phyloP scores from a whole-genome alignment of 2,797 vertebrate species.

The Poeciliopsis infans region DNA sequence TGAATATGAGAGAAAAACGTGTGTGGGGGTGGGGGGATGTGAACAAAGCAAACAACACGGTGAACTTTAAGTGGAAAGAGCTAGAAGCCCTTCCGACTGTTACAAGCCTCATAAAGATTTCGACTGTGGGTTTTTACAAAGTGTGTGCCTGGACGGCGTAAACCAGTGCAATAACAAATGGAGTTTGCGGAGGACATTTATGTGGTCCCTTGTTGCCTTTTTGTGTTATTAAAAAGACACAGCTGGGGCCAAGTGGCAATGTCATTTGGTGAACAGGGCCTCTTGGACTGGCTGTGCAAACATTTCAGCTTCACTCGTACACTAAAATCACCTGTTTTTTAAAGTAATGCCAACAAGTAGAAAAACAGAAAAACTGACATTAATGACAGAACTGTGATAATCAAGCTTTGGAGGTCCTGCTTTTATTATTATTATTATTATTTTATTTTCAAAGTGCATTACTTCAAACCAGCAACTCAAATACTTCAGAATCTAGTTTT shows the following conservation, averaged over 20 bases:
- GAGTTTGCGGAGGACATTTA: neutral
- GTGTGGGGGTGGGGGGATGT: neutral
- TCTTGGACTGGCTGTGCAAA: conserved; percentile 47
- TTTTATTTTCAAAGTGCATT: no score
- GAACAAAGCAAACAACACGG: neutral
- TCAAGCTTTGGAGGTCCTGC: neutral
- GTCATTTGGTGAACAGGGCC: conserved; percentile 37
- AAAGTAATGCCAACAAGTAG: conserved; percentile 6
- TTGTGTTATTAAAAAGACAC: conserved; percentile 28
- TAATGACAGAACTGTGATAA: neutral
- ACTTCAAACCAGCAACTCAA: no score
- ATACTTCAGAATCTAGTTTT: neutral
- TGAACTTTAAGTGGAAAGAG: neutral
- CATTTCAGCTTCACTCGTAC: conserved; percentile 22
- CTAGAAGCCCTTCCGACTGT: neutral
- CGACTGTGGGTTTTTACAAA: neutral
- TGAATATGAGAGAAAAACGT: neutral
- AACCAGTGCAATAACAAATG: neutral
- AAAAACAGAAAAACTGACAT: neutral
- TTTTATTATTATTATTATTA: no score
- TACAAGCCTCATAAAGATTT: neutral
- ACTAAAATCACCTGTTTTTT: conserved; percentile 15
- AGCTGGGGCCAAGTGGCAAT: conserved; percentile 33
- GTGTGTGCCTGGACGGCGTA: neutral
- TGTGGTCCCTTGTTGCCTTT: conserved; percentile 18